A percentile compares a stretch with the other conserved stretches of the same genome.
These are phyloP conservation scores for Caenorhabditis sp. DNA, from an alignment of 2,888 invertebrate species.

Conservation along the genomic window DNA sequence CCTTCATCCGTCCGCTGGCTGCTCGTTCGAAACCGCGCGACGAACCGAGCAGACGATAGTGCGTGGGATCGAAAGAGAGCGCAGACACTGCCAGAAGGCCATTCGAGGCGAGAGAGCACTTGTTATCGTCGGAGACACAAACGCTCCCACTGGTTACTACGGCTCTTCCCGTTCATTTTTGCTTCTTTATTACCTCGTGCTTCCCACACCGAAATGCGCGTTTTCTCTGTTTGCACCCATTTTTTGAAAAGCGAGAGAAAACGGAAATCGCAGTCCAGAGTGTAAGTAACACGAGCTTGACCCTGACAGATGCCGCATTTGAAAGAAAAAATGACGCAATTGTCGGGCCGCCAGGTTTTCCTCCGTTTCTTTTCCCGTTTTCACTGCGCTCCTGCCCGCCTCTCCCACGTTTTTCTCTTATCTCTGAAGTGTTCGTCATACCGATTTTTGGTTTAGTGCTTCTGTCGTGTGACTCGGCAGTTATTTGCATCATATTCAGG, in stretches of 20 bases:
- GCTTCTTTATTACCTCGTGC: conserved; percentile 10
- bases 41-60: conserved; percentile 5
- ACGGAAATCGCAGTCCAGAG: background rate
- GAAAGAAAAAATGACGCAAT: conserved; percentile 45
- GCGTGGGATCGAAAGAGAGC: conserved; percentile 3
- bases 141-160: conserved; percentile 40
- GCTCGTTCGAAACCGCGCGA: conserved; percentile 25
- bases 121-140: conserved; percentile 26
- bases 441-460: conserved; percentile 23
- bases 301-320: conserved; percentile 30
- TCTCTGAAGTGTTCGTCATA: conserved; percentile 38
- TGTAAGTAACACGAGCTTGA: conserved; percentile 54
- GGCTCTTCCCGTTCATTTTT: conserved; percentile 30
- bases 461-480: conserved; percentile 25
- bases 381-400: background rate
- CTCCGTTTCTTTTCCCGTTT: background rate
- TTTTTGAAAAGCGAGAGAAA: background rate
- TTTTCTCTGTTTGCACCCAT: conserved; percentile 5
- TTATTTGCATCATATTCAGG: conserved; percentile 28
- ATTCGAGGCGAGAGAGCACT: conserved; percentile 23
- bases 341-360: background rate
- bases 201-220: background rate
- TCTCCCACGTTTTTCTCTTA: conserved; percentile 23
- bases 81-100: conserved; percentile 28
- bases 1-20: background rate